Conservation (phyloP, 2,888 invertebrate species). For the Anthophora plumipes region DNA sequence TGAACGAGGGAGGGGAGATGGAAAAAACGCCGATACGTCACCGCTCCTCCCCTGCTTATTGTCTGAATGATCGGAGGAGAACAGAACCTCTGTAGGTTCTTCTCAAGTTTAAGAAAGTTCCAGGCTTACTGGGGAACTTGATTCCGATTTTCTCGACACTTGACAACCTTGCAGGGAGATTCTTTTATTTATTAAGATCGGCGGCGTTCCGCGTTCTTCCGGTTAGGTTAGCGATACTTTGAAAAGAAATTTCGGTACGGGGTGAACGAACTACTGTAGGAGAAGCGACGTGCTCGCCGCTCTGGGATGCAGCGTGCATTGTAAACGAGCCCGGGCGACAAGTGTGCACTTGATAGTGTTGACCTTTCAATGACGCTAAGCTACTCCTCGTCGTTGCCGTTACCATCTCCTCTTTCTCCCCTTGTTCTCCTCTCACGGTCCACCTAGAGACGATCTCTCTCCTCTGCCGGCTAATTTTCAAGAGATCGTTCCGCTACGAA, state of each 20-base stretch:
- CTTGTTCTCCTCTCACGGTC: constrained; percentile 32
- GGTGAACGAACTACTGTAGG: constrained; percentile 80
- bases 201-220: constrained; percentile 30
- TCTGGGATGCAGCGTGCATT: constrained; percentile 79
- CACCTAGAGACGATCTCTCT: constrained; percentile 20
- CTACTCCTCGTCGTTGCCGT: constrained; percentile 66
- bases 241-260: constrained; percentile 72
- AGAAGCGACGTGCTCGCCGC: constrained; percentile 74
- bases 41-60: too few species aligned
- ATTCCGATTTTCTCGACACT: too few species aligned
- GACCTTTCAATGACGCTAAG: constrained; percentile 77
- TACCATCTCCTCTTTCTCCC: constrained; percentile 49
- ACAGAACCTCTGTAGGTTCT: too few species aligned
- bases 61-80: too few species aligned
- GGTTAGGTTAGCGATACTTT: constrained; percentile 60
- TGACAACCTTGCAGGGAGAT: too few species aligned
- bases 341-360: constrained; percentile 77
- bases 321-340: constrained; percentile 80
- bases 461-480: constrained; percentile 42
- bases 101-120: too few species aligned
- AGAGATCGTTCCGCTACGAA: constrained; percentile 16
- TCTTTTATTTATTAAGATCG: too few species aligned
- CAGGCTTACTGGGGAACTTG: too few species aligned
- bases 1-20: background rate
- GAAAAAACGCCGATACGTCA: background rate